Base-by-base conservation (phyloP, 2,113 vertebrate genomes). In the Phaethornis superciliosus region DNA sequence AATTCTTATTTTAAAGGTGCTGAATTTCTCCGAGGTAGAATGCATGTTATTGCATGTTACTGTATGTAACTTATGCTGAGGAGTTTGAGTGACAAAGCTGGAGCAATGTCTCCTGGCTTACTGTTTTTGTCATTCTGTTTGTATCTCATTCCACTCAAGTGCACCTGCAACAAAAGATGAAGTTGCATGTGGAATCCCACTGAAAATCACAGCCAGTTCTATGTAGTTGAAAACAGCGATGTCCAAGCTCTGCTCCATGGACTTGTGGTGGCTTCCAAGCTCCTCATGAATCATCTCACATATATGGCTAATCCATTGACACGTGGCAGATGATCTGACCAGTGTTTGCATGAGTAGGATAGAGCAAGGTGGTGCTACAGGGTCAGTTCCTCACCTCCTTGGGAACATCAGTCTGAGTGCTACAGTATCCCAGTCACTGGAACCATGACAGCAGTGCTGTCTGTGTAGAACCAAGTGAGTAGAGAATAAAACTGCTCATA, bases 21-120 rank as follows among this genome's bases (percentile, higher is more conserved):
- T 62, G 60, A 83, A 44, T 20, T 44, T 95, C n/a, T 81, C 84
- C 1, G 95, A 94, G 94, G 97, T 94, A 92, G 94, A 93, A 90
- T 92, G 89, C 55, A 11, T 64, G n/a, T 85, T 69, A 20, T 47
- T 49, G 16, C 59, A 35, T 65, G 63, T 63, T 32, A 40, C 55
- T 40, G 55, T 59, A 11, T 49, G 49, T 23, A 59, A 54, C 22
- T 33, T 67, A 12, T 20, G 68, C 44, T 82, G 65, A 64, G 44
- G 51, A 74, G 27, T 35, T 27, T 89, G 51, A 62, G 37, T 42
- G 42, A 70, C 27, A 47, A 76, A 93, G 28, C 59, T 33, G 23
- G 19, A 80, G 46, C 32, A 32, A 11, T 13, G 32, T 22, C 17
- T 55, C 22, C 69, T 16, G 32, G 23, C 54, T 58, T 51, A 18